Conservation (phyloP, 2,888 invertebrate species). For the Lycaena phlaeas region DNA sequence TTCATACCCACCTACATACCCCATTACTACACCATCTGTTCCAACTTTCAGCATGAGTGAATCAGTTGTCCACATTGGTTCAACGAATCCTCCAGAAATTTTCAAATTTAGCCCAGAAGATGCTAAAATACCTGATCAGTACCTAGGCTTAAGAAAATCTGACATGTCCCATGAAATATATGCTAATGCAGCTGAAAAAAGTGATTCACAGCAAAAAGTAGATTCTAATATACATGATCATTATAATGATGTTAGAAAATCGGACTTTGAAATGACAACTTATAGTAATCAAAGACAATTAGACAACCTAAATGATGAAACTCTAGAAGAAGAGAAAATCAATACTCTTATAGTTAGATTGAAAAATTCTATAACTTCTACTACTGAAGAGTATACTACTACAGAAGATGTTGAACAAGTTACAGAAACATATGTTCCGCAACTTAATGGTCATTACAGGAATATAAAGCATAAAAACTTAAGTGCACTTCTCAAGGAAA, state of each 20-base stretch:
- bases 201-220: background rate
- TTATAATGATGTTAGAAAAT: slow-evolving; percentile 19
- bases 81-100: slow-evolving; percentile 41
- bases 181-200: slow-evolving; percentile 18
- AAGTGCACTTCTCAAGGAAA: slow-evolving; percentile 30
- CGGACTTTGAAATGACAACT: slow-evolving; percentile 12
- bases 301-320: slow-evolving; percentile 12
- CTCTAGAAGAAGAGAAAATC: slow-evolving; percentile 22
- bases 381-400: slow-evolving; percentile 15
- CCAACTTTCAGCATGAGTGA: slow-evolving; percentile 31
- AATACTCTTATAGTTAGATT: slow-evolving; percentile 36
- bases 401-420: slow-evolving; percentile 18
- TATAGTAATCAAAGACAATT: background rate
- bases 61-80: slow-evolving; percentile 23
- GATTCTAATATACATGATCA: background rate
- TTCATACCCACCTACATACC: slow-evolving; percentile 18
- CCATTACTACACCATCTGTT: slow-evolving; percentile 25
- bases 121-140: slow-evolving; percentile 50
- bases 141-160: slow-evolving; percentile 27
- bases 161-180: slow-evolving; percentile 19
- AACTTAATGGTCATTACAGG: slow-evolving; percentile 58
- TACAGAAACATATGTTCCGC: slow-evolving; percentile 44
- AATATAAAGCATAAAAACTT: slow-evolving; percentile 38
- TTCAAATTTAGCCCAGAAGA: slow-evolving; percentile 54
- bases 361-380: slow-evolving; percentile 33